Conservation (phyloP, 2,797 vertebrate genomes). For the Sebastolobus alascanus region DNA sequence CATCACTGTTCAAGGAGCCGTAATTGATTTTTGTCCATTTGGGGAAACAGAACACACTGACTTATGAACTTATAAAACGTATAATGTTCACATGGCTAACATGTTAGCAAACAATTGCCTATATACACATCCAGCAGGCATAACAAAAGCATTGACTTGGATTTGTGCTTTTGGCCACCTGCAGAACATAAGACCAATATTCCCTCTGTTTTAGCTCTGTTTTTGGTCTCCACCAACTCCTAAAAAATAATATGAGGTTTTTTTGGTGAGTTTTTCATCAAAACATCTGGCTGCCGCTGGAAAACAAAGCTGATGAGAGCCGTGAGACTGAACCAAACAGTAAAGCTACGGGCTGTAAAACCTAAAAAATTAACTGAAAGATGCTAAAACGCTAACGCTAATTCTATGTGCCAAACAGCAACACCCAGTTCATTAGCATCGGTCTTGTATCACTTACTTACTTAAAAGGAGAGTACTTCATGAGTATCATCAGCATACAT, state of each 20-base stretch:
- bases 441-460: neutral
- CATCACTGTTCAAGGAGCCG: neutral
- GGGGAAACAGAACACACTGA: neutral
- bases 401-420: neutral
- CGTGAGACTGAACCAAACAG: neutral
- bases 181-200: neutral
- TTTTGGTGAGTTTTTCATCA: neutral
- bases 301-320: neutral
- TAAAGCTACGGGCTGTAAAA: neutral
- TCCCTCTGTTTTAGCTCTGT: neutral
- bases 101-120: neutral
- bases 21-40: neutral
- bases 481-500: neutral
- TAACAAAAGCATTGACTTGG: neutral
- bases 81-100: neutral
- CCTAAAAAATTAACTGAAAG: neutral
- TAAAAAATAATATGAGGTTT: neutral
- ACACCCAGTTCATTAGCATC: neutral
- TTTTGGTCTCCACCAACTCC: no score
- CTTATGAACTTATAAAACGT: no score
- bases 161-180: neutral
- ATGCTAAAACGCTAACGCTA: neutral
- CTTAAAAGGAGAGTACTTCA: neutral
- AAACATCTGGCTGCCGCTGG: neutral
- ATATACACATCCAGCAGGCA: neutral